These are phyloP conservation scores for Drosophila albomicans DNA, from an alignment of 1,140 invertebrate genomes.

Conservation along the genomic window DNA sequence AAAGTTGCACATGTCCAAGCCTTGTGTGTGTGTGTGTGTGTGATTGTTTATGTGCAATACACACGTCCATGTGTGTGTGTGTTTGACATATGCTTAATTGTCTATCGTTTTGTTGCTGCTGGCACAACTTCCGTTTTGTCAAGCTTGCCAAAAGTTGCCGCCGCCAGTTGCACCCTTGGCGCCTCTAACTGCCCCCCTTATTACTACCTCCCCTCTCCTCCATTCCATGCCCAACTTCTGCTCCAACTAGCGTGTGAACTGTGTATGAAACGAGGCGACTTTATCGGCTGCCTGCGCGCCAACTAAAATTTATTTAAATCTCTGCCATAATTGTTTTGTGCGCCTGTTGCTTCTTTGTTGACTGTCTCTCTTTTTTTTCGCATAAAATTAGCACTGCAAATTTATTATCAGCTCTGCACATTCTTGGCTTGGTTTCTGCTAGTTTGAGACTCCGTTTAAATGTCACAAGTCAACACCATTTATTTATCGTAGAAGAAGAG, in stretches of 20 bases:
- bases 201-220: conserved; percentile 1
- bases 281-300: conserved; percentile 11
- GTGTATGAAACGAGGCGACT: conserved; percentile 41
- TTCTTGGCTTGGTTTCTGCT: conserved; percentile 17
- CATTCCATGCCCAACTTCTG: neutral
- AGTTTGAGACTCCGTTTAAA: conserved; percentile 46
- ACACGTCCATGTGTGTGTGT: neutral
- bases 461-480: conserved; percentile 57
- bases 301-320: conserved; percentile 79
- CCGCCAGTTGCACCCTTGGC: conserved; percentile 67
- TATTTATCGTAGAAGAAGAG: conserved; percentile 44
- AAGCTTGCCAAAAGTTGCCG: conserved; percentile 63
- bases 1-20: conserved; percentile 31
- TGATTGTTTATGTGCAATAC: neutral
- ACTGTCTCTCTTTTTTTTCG: conserved; percentile 25
- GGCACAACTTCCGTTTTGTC: conserved; percentile 65
- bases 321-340: conserved; percentile 74
- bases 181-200: conserved; percentile 11
- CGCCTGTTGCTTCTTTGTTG: conserved; percentile 60
- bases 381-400: conserved; percentile 74
- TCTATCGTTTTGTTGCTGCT: conserved; percentile 35
- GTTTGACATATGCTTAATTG: conserved; percentile 59
- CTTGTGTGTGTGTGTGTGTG: neutral
- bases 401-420: conserved; percentile 71
- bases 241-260: conserved; percentile 70